Evolutionary conservation across 2,113 vertebrate species (phyloP).

Genomic region (Phasianus colchicus): DNA sequence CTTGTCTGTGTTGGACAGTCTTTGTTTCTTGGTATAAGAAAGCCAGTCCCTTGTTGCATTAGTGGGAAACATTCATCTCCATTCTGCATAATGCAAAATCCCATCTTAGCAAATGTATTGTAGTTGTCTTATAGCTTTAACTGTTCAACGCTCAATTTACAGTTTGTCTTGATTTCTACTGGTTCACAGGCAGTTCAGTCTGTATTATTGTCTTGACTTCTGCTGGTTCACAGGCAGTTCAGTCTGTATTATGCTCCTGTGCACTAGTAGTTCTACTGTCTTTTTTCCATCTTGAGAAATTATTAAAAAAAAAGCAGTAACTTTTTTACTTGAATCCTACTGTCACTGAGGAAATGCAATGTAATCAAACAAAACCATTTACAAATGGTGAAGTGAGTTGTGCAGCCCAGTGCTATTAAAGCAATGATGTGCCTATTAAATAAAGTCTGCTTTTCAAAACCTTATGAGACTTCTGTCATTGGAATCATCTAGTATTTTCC

Average conservation of each 20-base stretch:
- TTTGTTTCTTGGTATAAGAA: conserved; percentile 1
- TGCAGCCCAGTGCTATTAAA: conserved; percentile 68
- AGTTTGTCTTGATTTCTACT: not conserved
- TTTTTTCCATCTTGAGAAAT: conserved; percentile 50
- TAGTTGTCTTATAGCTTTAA: conserved; percentile 36
- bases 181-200: not conserved
- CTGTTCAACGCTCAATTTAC: not conserved
- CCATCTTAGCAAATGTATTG: not conserved
- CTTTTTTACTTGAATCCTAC: conserved; percentile 72
- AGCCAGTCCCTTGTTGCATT: not conserved
- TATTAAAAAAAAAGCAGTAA: conserved; percentile 59
- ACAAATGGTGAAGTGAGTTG: conserved; percentile 54
- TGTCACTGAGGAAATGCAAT: conserved; percentile 53
- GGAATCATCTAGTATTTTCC: not conserved
- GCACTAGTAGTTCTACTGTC: not conserved
- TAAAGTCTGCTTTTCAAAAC: conserved; percentile 67
- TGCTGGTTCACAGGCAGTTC: not conserved
- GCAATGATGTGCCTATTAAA: conserved; percentile 60
- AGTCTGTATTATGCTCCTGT: not conserved
- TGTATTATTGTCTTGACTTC: not conserved
- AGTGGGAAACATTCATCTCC: not conserved
- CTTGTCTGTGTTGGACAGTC: conserved; percentile 3
- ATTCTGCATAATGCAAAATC: not conserved
- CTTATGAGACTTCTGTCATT: conserved; percentile 19
- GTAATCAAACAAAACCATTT: conserved; percentile 62